A percentile compares a stretch with the other conserved stretches of the same genome.
phyloP scores from a whole-genome alignment of 2,888 invertebrate genomes.

The Spisula solida region DNA sequence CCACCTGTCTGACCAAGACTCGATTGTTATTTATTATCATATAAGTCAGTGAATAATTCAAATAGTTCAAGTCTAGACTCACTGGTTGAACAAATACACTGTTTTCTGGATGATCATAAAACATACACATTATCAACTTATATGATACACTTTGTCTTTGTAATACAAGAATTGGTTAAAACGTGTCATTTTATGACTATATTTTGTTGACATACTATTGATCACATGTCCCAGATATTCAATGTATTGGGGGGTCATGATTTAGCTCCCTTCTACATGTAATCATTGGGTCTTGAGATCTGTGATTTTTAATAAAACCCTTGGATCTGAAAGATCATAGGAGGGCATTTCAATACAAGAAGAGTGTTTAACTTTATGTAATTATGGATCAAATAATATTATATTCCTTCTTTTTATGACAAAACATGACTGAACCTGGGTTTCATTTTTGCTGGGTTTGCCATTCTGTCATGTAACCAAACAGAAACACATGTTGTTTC shows the following conservation, averaged over 20 bases:
- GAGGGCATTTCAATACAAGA: no score
- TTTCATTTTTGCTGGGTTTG: no score
- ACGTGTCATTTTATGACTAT: neutral
- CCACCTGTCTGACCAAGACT: neutral
- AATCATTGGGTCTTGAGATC: no score
- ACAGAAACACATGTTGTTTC: no score
- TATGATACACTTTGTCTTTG: neutral
- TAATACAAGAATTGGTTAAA: neutral
- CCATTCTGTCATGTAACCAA: no score
- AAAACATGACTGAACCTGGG: no score
- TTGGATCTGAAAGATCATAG: neutral
- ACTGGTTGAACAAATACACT: neutral
- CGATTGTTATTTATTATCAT: neutral
- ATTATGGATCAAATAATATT: no score
- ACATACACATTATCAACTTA: neutral
- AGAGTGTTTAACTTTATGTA: no score
- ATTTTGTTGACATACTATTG: neutral
- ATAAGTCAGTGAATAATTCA: neutral
- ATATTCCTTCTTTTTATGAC: no score
- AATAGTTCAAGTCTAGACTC: neutral
- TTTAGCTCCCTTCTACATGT: neutral
- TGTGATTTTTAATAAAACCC: neutral
- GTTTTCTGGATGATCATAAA: neutral
- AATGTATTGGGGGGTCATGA: neutral
- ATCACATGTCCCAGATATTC: neutral